Conservation (phyloP, 2,888 invertebrate genomes). For the Ectemnius lituratus region DNA sequence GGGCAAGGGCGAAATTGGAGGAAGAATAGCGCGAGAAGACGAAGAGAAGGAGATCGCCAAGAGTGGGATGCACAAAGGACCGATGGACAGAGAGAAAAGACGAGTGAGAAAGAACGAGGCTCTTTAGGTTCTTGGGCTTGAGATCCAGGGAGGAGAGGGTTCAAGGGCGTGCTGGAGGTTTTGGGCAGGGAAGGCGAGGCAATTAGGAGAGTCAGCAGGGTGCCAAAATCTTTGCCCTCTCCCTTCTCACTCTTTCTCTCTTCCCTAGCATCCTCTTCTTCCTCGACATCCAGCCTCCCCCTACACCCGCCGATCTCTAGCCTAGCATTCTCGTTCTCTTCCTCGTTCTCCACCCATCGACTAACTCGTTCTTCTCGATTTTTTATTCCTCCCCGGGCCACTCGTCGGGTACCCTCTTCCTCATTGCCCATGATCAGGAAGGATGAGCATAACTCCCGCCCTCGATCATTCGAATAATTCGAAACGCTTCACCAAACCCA, state of each 20-base stretch:
- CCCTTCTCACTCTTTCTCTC: slow-evolving; percentile 53
- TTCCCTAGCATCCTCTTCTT: slow-evolving; percentile 36
- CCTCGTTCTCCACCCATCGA: slow-evolving; percentile 6
- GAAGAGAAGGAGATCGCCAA: slow-evolving; percentile 37
- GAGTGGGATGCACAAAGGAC: slow-evolving; percentile 47
- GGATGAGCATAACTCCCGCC: slow-evolving; percentile 32
- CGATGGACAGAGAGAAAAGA: slow-evolving; percentile 38
- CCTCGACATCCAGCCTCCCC: slow-evolving; percentile 21
- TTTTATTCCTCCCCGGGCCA: slow-evolving; percentile 14
- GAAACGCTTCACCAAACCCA: slow-evolving; percentile 47
- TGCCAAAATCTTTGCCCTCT: slow-evolving; percentile 72
- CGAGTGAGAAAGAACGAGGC: slow-evolving; percentile 29
- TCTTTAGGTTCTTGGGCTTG: slow-evolving; percentile 62
- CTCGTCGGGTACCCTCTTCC: slow-evolving; percentile 37
- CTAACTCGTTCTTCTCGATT: slow-evolving; percentile 13
- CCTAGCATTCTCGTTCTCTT: slow-evolving; percentile 5
- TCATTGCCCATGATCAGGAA: slow-evolving; percentile 36
- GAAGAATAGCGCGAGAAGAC: slow-evolving; percentile 44
- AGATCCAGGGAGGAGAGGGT: slow-evolving; percentile 64
- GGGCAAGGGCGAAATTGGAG: slow-evolving; percentile 25
- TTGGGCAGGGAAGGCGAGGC: slow-evolving; percentile 71
- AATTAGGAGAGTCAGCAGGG: slow-evolving; percentile 76
- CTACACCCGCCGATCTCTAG: background rate
- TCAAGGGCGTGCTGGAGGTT: slow-evolving; percentile 73
- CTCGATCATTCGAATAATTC: slow-evolving; percentile 43